Conservation (phyloP, 2,113 vertebrate species). For the Vulpes vulpes region DNA sequence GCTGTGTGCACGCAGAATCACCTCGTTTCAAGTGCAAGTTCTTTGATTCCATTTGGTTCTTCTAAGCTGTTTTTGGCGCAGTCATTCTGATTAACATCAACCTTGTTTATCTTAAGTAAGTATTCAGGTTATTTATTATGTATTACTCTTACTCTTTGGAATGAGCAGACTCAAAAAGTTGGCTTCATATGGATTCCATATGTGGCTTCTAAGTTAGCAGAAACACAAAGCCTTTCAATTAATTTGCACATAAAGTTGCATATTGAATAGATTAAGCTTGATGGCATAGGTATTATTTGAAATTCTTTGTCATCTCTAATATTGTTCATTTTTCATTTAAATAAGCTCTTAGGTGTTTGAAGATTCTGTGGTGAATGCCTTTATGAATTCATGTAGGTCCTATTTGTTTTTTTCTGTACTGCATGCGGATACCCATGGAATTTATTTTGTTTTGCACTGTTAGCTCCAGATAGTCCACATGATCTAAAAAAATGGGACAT, state of each 20-base stretch:
- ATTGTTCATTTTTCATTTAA: constrained; percentile 63
- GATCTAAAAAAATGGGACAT: neutral
- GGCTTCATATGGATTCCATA: constrained; percentile 76
- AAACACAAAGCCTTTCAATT: constrained; percentile 60
- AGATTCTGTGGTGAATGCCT: constrained; percentile 45
- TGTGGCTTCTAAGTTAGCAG: constrained; percentile 73
- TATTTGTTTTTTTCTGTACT: constrained; percentile 31
- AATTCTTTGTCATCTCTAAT: constrained; percentile 63
- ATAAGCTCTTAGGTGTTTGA: constrained; percentile 57
- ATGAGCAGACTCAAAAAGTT: constrained; percentile 65
- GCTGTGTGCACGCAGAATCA: neutral
- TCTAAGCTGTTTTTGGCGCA: constrained; percentile 38
- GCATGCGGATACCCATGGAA: neutral
- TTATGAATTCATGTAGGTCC: neutral
- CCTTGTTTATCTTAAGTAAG: constrained; percentile 70
- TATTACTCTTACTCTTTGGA: constrained; percentile 71
- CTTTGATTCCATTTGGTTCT: constrained; percentile 48
- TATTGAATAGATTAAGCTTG: constrained; percentile 62
- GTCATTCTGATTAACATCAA: constrained; percentile 71
- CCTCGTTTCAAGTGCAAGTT: neutral
- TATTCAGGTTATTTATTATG: constrained; percentile 75
- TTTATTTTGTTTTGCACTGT: constrained; percentile 50
- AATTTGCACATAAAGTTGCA: constrained; percentile 60
- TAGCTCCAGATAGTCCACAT: neutral
- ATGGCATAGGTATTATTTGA: constrained; percentile 67